These are phyloP conservation scores for Tolmerus cingulatus DNA, from an alignment of 2,888 invertebrate species.

Conservation along the genomic window DNA sequence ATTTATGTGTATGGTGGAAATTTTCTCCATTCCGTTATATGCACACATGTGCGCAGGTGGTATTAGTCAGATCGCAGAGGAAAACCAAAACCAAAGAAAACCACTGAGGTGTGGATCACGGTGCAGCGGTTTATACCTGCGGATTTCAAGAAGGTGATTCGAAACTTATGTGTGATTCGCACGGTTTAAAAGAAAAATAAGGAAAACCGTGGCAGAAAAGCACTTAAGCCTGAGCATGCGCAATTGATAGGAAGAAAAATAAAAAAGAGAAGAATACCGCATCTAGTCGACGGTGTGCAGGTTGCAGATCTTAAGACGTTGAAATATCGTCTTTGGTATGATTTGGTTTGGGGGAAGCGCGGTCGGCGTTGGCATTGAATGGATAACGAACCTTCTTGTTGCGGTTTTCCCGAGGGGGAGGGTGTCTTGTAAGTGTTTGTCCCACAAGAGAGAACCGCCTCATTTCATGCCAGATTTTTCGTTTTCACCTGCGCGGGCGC, in stretches of 20 bases:
- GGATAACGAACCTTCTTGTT: neutral
- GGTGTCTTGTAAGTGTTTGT: neutral
- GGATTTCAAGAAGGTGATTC: neutral
- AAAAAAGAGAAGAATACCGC: neutral
- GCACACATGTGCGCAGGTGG: neutral
- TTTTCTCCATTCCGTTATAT: too few relatives aligned
- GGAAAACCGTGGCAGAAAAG: neutral
- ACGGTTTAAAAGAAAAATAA: neutral
- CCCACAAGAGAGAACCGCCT: neutral
- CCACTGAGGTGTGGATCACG: neutral
- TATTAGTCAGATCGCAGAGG: neutral
- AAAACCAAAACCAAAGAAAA: neutral
- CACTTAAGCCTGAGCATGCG: neutral
- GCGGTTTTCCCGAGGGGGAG: neutral
- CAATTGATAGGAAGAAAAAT: neutral
- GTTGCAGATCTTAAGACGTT: neutral
- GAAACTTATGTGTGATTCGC: neutral
- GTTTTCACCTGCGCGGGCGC: neutral
- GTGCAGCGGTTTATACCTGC: neutral
- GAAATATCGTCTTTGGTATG: neutral
- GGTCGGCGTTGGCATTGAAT: neutral
- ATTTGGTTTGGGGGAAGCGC: neutral
- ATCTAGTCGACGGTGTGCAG: neutral
- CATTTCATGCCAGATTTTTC: neutral
- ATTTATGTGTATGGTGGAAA: too few relatives aligned